These are phyloP conservation scores for Calypte anna DNA, from an alignment of 2,113 vertebrate genomes.

Conservation along the genomic window DNA sequence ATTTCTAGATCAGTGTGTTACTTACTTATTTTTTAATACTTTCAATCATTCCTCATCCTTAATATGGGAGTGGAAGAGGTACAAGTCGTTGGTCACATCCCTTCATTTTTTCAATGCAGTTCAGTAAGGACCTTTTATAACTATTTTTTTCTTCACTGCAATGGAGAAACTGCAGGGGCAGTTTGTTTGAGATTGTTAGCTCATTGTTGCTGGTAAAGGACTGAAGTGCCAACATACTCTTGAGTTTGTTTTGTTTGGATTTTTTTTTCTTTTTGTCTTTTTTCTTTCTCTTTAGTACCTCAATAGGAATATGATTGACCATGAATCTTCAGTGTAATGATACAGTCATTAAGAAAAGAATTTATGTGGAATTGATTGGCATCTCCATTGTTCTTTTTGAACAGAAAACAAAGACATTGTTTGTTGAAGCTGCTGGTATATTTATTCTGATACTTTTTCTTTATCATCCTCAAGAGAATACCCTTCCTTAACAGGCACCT, in stretches of 20 bases:
- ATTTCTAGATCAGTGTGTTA: neutral
- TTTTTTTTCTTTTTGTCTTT: neutral
- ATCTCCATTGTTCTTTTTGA: neutral
- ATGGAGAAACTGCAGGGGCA: neutral
- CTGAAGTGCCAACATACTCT: neutral
- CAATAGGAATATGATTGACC: neutral
- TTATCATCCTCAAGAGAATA: neutral
- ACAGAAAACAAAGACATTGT: neutral
- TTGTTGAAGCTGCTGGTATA: neutral
- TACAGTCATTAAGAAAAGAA: neutral
- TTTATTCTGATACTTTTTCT: neutral
- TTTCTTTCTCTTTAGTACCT: neutral
- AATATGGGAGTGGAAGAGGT: neutral
- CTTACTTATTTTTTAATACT: neutral
- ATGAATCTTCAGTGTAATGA: neutral
- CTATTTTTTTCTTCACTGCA: neutral
- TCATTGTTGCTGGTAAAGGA: neutral
- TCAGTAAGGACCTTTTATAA: neutral
- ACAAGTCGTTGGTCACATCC: neutral
- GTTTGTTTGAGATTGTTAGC: neutral
- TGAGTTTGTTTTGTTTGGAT: neutral
- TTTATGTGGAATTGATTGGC: neutral
- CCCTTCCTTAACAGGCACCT: neutral
- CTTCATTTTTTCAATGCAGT: neutral
- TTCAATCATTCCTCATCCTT: neutral